These are phyloP conservation scores for Botrylloides violaceus DNA, from an alignment of 23 tunicate genomes.

Conservation along the genomic window DNA sequence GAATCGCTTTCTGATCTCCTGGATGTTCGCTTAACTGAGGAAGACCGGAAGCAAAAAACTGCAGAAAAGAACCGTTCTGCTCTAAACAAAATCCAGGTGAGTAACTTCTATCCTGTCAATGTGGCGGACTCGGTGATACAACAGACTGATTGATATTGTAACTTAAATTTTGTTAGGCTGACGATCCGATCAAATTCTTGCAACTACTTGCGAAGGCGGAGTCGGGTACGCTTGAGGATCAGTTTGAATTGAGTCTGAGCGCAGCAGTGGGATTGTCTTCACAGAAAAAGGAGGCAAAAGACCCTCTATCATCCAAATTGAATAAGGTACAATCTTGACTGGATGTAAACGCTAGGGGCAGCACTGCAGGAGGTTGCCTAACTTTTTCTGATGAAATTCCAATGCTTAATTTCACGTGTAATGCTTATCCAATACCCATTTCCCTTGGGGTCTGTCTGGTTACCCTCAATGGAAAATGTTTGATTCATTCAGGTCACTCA, in stretches of 20 bases:
- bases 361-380: too few species aligned
- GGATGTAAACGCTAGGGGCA: too few species aligned
- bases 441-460: too few species aligned
- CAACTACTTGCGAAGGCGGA: slow-evolving; percentile 87
- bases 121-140: too few species aligned
- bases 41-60: slow-evolving; percentile 41
- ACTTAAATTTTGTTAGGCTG: slow-evolving; percentile 38
- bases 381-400: too few species aligned
- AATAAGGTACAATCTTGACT: too few species aligned
- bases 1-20: slow-evolving; percentile 62
- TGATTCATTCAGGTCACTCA: slow-evolving; percentile 76
- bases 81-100: slow-evolving; percentile 66
- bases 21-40: slow-evolving; percentile 63
- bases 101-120: too few species aligned
- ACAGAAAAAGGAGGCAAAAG: slow-evolving; percentile 86
- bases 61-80: slow-evolving; percentile 70
- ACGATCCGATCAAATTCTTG: slow-evolving; percentile 91
- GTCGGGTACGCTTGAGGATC: slow-evolving; percentile 80
- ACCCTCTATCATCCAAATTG: slow-evolving; percentile 63
- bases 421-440: too few species aligned
- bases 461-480: too few species aligned
- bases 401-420: too few species aligned
- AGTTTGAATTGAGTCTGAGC: slow-evolving; percentile 77
- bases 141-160: too few species aligned
- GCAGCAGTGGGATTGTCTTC: slow-evolving; percentile 86